Percentiles rank a stretch among this genome's conserved stretches.
These are phyloP conservation scores for Peribatodes rhomboidaria DNA, from an alignment of 2,888 invertebrate species.

Conservation along the genomic window DNA sequence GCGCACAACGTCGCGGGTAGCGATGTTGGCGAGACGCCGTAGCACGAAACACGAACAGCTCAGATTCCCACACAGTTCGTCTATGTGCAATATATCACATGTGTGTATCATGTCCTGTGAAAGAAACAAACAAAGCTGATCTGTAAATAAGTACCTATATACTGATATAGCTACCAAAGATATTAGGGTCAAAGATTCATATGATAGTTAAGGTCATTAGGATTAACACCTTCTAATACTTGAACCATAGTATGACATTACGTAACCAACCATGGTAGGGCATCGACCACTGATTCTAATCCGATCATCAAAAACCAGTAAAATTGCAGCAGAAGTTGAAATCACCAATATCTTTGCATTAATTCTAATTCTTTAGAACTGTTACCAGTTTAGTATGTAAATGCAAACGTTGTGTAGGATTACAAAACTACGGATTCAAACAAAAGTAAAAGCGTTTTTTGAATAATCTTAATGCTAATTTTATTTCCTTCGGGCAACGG, in stretches of 20 bases:
- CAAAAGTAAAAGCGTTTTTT: slow-evolving; percentile 36
- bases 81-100: too few species aligned
- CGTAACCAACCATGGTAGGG: slow-evolving; percentile 16
- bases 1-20: too few species aligned
- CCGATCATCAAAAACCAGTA: slow-evolving; percentile 18
- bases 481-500: slow-evolving; percentile 18
- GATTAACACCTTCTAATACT: not conserved
- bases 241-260: not conserved
- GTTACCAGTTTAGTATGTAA: slow-evolving; percentile 26
- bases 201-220: slow-evolving; percentile 2
- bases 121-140: too few species aligned
- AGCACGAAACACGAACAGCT: too few species aligned
- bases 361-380: slow-evolving; percentile 18
- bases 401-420: slow-evolving; percentile 27
- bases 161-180: too few species aligned
- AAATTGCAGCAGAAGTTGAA: slow-evolving; percentile 18
- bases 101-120: too few species aligned
- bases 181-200: not conserved
- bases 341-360: slow-evolving; percentile 11
- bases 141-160: too few species aligned
- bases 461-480: slow-evolving; percentile 30
- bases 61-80: too few species aligned
- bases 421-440: slow-evolving; percentile 27
- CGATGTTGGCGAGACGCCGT: too few species aligned
- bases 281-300: slow-evolving; percentile 9